phyloP scores from a whole-genome alignment of 2,113 vertebrate species.

The Carassius carassius region DNA sequence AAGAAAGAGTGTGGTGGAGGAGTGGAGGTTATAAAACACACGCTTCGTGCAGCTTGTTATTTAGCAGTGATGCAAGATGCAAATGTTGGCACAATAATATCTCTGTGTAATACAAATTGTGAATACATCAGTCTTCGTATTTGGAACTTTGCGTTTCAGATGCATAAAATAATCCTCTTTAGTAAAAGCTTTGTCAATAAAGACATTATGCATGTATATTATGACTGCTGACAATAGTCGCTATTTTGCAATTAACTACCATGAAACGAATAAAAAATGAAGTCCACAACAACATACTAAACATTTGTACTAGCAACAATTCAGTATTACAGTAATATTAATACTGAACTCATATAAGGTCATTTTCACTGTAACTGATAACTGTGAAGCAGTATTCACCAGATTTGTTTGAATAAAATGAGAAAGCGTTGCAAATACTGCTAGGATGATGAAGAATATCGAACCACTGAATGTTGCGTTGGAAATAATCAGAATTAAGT shows the following conservation, averaged over 20 bases:
- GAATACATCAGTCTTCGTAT: too few species aligned
- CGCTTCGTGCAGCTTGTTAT: constrained; percentile 20
- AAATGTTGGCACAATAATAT: background rate
- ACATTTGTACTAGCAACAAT: background rate
- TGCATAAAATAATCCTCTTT: too few species aligned
- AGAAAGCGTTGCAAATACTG: too few species aligned
- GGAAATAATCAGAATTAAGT: too few species aligned
- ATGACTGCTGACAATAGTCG: background rate
- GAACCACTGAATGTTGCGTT: too few species aligned
- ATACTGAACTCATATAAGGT: background rate
- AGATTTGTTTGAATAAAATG: background rate
- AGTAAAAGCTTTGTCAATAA: too few species aligned
- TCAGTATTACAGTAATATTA: background rate
- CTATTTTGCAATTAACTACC: too few species aligned
- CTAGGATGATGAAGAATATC: too few species aligned
- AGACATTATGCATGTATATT: too few species aligned
- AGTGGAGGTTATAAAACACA: constrained; percentile 36
- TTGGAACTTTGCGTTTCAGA: too few species aligned
- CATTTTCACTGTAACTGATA: background rate
- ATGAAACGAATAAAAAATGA: too few species aligned
- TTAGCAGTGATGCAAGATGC: background rate
- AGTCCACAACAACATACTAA: background rate
- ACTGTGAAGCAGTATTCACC: background rate
- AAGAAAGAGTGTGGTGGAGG: constrained; percentile 49
- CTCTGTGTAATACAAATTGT: too few species aligned